Conservation (phyloP, 2,113 vertebrate genomes). For the Microcebus tavaratra region DNA sequence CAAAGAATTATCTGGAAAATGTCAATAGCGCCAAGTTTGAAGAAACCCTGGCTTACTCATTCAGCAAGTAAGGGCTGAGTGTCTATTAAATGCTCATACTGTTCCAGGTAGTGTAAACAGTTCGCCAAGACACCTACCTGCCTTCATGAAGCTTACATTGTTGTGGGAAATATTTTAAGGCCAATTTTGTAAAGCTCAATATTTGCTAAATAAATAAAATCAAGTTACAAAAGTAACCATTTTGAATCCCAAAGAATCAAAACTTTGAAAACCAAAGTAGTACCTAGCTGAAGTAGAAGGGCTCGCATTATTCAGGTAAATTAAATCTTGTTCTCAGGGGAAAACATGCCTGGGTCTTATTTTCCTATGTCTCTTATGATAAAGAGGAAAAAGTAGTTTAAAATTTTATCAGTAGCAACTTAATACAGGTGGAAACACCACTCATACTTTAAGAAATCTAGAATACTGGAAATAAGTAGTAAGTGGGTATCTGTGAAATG, state of each 20-base stretch:
- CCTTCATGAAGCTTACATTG: neutral
- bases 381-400: constrained; percentile 29
- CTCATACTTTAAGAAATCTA: neutral
- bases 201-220: neutral
- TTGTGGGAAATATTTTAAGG: neutral
- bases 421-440: neutral
- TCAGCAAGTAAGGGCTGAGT: neutral
- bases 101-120: neutral
- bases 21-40: neutral
- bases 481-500: neutral
- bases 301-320: neutral
- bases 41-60: neutral
- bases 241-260: constrained; percentile 12
- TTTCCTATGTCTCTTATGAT: neutral
- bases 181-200: neutral
- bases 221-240: neutral
- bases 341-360: neutral
- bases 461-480: neutral
- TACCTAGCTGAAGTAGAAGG: neutral
- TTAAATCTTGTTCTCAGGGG: neutral
- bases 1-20: neutral
- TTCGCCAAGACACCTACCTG: neutral
- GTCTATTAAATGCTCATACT: neutral
- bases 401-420: neutral
- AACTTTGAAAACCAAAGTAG: neutral